Conservation (phyloP, 2,113 vertebrate genomes). For the Donacobius atricapilla region DNA sequence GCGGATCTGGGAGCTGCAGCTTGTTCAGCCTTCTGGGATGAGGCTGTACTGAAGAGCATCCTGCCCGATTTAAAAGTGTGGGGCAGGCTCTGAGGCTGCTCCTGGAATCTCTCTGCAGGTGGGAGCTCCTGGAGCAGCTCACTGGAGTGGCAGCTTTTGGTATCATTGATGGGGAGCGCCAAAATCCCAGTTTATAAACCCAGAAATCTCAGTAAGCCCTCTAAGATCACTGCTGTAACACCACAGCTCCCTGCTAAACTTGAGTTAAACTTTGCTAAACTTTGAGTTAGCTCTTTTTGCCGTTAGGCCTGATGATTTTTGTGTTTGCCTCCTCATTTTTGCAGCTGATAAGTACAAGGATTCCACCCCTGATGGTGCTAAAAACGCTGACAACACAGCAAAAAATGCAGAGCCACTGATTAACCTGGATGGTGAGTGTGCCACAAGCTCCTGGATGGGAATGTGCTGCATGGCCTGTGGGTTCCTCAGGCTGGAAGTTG, state of each 20-base stretch:
- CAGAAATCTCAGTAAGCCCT: not conserved
- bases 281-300: rapidly evolving
- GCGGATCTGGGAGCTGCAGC: not conserved
- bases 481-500: rapidly evolving
- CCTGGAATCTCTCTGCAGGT: not conserved
- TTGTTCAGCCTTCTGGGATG: not conserved
- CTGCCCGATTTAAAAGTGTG: rapidly evolving
- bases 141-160: not conserved
- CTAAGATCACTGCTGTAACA: not conserved
- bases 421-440: slow-evolving; percentile 88
- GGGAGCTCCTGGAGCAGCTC: too few species aligned
- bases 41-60: not conserved
- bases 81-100: not conserved
- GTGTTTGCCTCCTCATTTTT: not conserved
- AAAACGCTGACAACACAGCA: slow-evolving; percentile 73
- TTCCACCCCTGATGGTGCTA: slow-evolving; percentile 77
- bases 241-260: not conserved
- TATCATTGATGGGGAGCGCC: not conserved
- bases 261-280: too few species aligned
- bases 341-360: slow-evolving; percentile 94
- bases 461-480: not conserved
- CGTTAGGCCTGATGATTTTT: rapidly evolving
- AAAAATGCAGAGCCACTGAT: slow-evolving; percentile 86
- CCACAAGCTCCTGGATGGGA: rapidly evolving
- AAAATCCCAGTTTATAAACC: rapidly evolving